Base-by-base conservation (phyloP, 2,113 vertebrate genomes). In the Larimichthys polyactis region DNA sequence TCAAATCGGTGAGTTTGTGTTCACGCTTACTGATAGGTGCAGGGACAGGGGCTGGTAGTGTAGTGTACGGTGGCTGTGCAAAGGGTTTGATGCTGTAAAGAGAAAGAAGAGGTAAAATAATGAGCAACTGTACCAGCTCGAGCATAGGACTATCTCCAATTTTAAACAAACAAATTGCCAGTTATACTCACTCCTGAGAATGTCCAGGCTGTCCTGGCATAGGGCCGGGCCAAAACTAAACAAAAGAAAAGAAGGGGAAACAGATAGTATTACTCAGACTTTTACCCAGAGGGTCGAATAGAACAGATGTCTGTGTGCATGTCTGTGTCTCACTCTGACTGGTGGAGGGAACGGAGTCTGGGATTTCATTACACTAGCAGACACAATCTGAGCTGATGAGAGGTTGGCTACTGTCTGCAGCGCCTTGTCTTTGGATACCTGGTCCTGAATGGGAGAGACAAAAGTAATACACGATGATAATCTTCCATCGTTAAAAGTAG, bases 351-450 rank as follows among this genome's bases (percentile, higher is more conserved):
- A 99, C 73, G 96, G 94, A 84, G 97, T 96, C 87, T 97, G 97
- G 11, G 97, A 95, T 81, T 99, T 98, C 94, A 99, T 96, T 87
- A 98, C 96, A 17, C 97, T 97, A 83, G 97, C 97, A 0, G 97
- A 98, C 69, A 98, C 97, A 0, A 99, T 98, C 95, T 99, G 97
- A 43, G 97, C 97, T 0, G 97, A 99, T 19, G 97, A 99, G 92
- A 99, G 97, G 89, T 98, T 98, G 0, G 97, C 97, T 94, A 99
- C 98, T 80, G 96, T 98, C 94, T 99, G 97, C 82, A 98, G 96
- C 62, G 97, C 97, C 90, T 99, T 99, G 87, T 99, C 97, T 95
- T 99, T 99, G 49, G 97, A 99, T 84, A 96, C 97, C 92, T 99
- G 97, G 94, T 98, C 97, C 97, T 99, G 22, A 76, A 79, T 2